Base-by-base conservation (phyloP, 2,113 vertebrate species). In the Rhinoptilus africanus region DNA sequence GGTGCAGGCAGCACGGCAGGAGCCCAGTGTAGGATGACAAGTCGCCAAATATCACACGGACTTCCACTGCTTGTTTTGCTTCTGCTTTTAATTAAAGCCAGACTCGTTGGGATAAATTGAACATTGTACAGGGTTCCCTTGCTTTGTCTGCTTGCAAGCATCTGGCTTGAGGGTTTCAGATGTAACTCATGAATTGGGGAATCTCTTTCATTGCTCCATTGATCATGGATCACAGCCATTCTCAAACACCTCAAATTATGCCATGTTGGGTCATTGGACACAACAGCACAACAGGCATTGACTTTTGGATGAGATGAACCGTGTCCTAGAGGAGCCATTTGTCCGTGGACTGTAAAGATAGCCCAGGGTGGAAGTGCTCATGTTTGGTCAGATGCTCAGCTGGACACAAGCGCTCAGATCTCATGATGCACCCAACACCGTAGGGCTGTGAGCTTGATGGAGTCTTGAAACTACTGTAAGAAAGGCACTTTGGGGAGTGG, bases 81-180 rank as follows among this genome's bases (percentile, higher is more conserved):
- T 89, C 86, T 80, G 63, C 39, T 87, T 82, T 91, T 91, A 92
- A 87, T 89, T 85, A 92, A 85, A 92, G 10, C 57, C 69, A 93
- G 84, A 11, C 51, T 82, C 4, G 0, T 8, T 9, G 4, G 54
- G 64, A 35, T 72, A 77, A 87, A 27, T 64, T 1, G 1, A 27
- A 7, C 56, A 22, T 66, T 78, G 47, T 68, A 18, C 12, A 35
- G 30, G 45, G 21, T 28, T 78, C 60, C 34, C 47, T 89, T 2
- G 1, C 30, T 80, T 66, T 63, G 35, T 67, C 48, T 1, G 2
- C n/a, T 51, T 75, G 32, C 51, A n/a, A 26, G n/a, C 4, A 10
- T 50, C 45, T 66, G 32, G 30, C 47, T 71, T 27, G 28, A 77
- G 54, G 17, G 35, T 83, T 93, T 74, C 62, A 71, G 66, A 50